Evolutionary conservation across 2,888 invertebrate genomes (phyloP).

Genomic region (Myopa testacea): DNA sequence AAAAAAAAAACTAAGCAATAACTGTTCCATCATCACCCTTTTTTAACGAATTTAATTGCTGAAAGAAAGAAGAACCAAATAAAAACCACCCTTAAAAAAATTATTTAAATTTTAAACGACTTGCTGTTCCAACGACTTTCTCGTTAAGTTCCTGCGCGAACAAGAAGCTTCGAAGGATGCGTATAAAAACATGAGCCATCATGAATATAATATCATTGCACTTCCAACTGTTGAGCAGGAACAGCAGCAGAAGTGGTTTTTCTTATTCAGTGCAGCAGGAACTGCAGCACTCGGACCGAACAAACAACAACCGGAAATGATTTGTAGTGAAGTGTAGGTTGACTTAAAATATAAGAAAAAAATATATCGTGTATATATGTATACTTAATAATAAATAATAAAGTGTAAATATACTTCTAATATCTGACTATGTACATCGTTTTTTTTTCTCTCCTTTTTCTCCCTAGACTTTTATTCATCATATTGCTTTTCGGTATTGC

Average conservation of each 20-base stretch:
- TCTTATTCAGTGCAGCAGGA: not conserved
- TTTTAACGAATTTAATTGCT: not conserved
- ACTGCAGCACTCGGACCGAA: not conserved
- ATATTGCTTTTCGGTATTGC: constrained; percentile 1
- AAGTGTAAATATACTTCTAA: not conserved
- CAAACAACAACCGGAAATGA: constrained; percentile 40
- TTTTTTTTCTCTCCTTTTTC: not conserved
- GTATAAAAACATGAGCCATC: constrained; percentile 23
- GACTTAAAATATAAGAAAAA: not conserved
- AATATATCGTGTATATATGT: not conserved
- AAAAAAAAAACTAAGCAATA: not conserved
- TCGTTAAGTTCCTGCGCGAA: not conserved
- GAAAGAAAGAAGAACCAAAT: not conserved
- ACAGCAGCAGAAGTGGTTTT: not conserved
- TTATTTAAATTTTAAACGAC: constrained; percentile 26
- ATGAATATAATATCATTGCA: constrained; percentile 6
- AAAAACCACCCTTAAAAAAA: constrained; percentile 21
- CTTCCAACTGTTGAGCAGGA: constrained; percentile 8
- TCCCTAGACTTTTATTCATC: constrained; percentile 11
- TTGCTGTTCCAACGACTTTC: not conserved
- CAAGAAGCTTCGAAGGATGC: not conserved
- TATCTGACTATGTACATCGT: not conserved
- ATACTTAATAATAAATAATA: not conserved
- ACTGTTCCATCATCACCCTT: not conserved
- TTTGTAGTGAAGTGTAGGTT: constrained; percentile 44